These are phyloP conservation scores for Coelopa pilipes DNA, from an alignment of 2,888 invertebrate genomes.

Conservation along the genomic window DNA sequence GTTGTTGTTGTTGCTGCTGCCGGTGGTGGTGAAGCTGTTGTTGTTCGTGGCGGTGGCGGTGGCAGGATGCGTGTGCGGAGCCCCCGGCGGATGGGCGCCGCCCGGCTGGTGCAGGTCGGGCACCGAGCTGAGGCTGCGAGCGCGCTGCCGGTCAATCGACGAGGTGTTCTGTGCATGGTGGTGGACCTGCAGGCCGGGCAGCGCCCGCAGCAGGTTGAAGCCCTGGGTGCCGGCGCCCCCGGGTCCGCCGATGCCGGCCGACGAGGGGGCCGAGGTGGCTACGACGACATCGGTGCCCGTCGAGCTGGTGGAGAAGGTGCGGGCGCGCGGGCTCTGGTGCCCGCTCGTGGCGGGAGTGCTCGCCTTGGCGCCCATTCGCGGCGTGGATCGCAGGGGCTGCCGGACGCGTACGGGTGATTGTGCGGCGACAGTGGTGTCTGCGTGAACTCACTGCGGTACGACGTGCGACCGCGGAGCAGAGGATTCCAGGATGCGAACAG, in stretches of 20 bases:
- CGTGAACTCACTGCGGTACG: too few species aligned
- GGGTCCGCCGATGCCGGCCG: slow-evolving; percentile 44
- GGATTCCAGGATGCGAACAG: too few species aligned
- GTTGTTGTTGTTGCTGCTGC: slow-evolving; percentile 42
- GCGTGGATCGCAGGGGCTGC: slow-evolving; percentile 1
- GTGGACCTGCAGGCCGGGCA: slow-evolving; percentile 77
- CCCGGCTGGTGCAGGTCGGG: slow-evolving; percentile 73
- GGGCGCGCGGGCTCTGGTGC: slow-evolving; percentile 76
- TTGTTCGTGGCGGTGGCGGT: slow-evolving; percentile 52
- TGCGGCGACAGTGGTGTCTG: not conserved
- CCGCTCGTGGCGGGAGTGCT: slow-evolving; percentile 79
- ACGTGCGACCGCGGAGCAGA: too few species aligned
- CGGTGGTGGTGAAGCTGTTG: slow-evolving; percentile 49
- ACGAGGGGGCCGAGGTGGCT: slow-evolving; percentile 43
- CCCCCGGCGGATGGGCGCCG: slow-evolving; percentile 36
- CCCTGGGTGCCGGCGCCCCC: slow-evolving; percentile 59
- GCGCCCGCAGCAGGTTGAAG: slow-evolving; percentile 77
- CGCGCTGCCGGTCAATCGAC: slow-evolving; percentile 80
- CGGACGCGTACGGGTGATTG: not conserved
- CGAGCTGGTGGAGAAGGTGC: slow-evolving; percentile 81
- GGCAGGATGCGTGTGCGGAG: slow-evolving; percentile 50
- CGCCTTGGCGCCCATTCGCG: slow-evolving; percentile 83
- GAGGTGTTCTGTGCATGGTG: slow-evolving; percentile 63
- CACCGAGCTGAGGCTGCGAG: slow-evolving; percentile 84
- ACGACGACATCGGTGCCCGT: slow-evolving; percentile 57